These are phyloP conservation scores for Thera obeliscata DNA, from an alignment of 2,888 invertebrate genomes.

Conservation along the genomic window DNA sequence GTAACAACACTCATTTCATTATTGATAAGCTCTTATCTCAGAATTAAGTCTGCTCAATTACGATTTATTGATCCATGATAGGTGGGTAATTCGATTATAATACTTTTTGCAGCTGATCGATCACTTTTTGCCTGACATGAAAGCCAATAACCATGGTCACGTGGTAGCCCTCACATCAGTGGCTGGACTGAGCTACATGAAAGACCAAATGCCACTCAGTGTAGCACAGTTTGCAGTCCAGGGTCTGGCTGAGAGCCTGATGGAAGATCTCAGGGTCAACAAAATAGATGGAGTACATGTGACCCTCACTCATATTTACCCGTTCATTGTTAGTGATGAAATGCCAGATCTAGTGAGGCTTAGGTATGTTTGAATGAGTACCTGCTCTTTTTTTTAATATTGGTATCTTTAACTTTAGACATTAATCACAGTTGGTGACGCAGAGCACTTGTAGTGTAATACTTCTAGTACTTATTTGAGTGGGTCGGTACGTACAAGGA, in stretches of 20 bases:
- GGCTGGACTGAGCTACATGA: conserved; percentile 85
- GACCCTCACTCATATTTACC: conserved; percentile 86
- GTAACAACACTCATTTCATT: conserved; percentile 11
- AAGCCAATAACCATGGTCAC: conserved; percentile 83
- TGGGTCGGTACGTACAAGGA: not conserved
- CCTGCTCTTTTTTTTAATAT: not conserved
- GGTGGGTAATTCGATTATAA: conserved; percentile 6
- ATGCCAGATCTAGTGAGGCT: conserved; percentile 80
- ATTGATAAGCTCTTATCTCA: conserved; percentile 12
- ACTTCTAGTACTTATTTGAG: not conserved
- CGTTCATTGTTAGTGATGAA: conserved; percentile 84
- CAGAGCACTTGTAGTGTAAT: not conserved
- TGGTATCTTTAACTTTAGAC: not conserved
- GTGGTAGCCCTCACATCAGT: conserved; percentile 86
- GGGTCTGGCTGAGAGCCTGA: conserved; percentile 86
- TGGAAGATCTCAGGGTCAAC: conserved; percentile 84
- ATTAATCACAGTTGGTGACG: not conserved
- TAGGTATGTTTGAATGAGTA: conserved; percentile 63
- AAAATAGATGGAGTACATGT: conserved; percentile 84
- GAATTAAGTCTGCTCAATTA: conserved; percentile 1
- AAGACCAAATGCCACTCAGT: conserved; percentile 85
- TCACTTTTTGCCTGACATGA: conserved; percentile 86
- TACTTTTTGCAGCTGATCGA: conserved; percentile 78
- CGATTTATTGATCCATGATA: conserved; percentile 9
- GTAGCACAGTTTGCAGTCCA: conserved; percentile 88